Evolutionary conservation across 2,797 vertebrate species (phyloP), one percentile per base, ranked within the genome.

Genomic region (Coilia nasus): DNA sequence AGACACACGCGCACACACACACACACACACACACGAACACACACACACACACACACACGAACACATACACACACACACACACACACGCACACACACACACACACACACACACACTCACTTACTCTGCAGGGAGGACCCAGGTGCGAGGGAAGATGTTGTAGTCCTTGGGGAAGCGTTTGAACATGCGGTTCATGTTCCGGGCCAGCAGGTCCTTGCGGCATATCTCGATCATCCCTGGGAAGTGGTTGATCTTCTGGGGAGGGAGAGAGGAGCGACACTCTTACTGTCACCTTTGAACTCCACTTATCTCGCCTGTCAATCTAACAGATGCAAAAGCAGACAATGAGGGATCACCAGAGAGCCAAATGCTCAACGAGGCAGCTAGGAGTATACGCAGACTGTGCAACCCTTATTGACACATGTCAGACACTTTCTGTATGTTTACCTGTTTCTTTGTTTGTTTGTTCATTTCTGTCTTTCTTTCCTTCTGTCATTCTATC

Each of bases 201-300:
- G 92, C 89, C 87, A 94, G 89, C 88, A 94, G 90, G 82, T 95
- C 93, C 81, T 94, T 95, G 84, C 94, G 91, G 82, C 91, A 94
- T 85, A 94, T 92, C 86, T 94, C 93, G 84, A 83, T 92, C 92
- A 93, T 95, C 25, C 93, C 92, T 0, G 92, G 93, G 81, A 95
- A 95, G 88, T 90, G 90, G 81, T 89, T 94, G 82, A 94, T 93
- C 91, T 94, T 95, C 93, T 92, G 86, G 0, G 81, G 35, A 59
- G 11, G 31, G 25, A 78, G 31, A 78, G 21, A 44, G 17, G 25
- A 71, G 14, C 3, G 12, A 31, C 25, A 71, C 3, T 3, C 28
- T 31, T 12, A 31, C 64, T 25, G 28, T 31, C 64, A 71, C 3
- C 23, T 31, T 71, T 71, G 25, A 31, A 31, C 25, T 71, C 25